These are phyloP conservation scores for Solea senegalensis DNA, from an alignment of 2,113 vertebrate species.

Conservation along the genomic window DNA sequence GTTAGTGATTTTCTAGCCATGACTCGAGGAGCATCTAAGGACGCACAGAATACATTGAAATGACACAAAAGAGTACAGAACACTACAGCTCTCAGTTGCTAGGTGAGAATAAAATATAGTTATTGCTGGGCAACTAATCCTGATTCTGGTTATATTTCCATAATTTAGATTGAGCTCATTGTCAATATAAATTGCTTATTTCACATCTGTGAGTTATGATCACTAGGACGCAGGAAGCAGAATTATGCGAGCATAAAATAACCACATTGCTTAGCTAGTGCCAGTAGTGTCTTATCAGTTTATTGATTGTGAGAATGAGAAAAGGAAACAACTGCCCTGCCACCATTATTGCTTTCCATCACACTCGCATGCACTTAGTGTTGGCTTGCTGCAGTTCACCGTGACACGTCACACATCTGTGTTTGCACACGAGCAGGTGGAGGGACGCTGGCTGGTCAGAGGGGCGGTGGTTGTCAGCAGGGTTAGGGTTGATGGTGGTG, in stretches of 20 bases:
- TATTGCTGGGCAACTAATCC: background rate
- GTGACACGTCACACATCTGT: slow-evolving; percentile 32
- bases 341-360: slow-evolving; percentile 40
- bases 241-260: background rate
- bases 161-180: background rate
- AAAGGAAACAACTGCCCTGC: slow-evolving; percentile 52
- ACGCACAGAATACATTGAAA: background rate
- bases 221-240: background rate
- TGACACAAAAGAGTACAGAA: too few species aligned
- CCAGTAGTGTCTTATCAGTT: slow-evolving; percentile 41
- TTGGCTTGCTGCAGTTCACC: slow-evolving; percentile 6
- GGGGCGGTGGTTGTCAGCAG: slow-evolving; percentile 12
- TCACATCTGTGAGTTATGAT: background rate
- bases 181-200: background rate
- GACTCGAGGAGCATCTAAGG: background rate
- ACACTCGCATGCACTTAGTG: slow-evolving; percentile 2
- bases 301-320: slow-evolving; percentile 53
- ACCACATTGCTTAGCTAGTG: slow-evolving; percentile 31
- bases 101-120: background rate
- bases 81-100: too few species aligned
- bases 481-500: slow-evolving; percentile 48
- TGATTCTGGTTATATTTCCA: background rate
- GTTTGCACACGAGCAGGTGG: slow-evolving; percentile 63
- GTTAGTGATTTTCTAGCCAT: background rate
- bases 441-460: background rate